Percentiles rank a stretch among this genome's conserved stretches.
phyloP scores from a whole-genome alignment of 1,140 invertebrate species.

The Chelonus insularis region DNA sequence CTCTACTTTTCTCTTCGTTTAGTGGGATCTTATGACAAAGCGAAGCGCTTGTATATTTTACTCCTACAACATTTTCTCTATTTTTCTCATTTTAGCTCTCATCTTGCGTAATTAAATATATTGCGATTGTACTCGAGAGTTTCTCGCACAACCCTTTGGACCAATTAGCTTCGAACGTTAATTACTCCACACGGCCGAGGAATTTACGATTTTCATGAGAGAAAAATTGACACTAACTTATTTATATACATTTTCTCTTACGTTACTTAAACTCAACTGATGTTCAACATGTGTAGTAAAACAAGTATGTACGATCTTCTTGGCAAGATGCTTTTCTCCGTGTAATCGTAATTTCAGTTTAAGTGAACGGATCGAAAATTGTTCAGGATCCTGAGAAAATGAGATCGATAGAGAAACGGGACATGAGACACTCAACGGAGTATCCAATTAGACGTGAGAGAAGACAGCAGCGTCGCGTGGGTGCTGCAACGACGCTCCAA shows the following conservation, averaged over 20 bases:
- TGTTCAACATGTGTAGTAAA: slow-evolving; percentile 15
- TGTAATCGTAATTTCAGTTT: slow-evolving; percentile 26
- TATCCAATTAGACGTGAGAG: slow-evolving; percentile 39
- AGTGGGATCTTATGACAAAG: slow-evolving; percentile 18
- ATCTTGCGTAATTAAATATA: slow-evolving; percentile 30
- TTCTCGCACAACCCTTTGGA: slow-evolving; percentile 15
- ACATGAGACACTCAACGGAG: slow-evolving; percentile 24
- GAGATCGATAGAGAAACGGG: slow-evolving; percentile 21
- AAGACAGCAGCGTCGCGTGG: slow-evolving; percentile 36
- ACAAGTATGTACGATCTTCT: slow-evolving; percentile 3
- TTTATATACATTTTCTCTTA: slow-evolving; percentile 9
- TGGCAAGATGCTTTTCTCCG: not conserved
- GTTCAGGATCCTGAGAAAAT: slow-evolving; percentile 9
- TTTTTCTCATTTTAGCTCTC: not conserved
- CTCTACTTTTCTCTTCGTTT: not conserved
- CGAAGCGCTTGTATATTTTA: not conserved
- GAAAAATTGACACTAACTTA: not conserved
- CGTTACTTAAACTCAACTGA: not conserved
- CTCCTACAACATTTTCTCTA: not conserved
- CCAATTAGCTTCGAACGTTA: slow-evolving; percentile 34
- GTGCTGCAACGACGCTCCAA: slow-evolving; percentile 27
- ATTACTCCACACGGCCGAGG: slow-evolving; percentile 21
- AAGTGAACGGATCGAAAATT: slow-evolving; percentile 19
- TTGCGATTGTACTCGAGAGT: slow-evolving; percentile 12
- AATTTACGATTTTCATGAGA: slow-evolving; percentile 15